Evolutionary conservation across 1,140 invertebrate genomes (phyloP).

Genomic region (Cyrtorhinus lividipennis): DNA sequence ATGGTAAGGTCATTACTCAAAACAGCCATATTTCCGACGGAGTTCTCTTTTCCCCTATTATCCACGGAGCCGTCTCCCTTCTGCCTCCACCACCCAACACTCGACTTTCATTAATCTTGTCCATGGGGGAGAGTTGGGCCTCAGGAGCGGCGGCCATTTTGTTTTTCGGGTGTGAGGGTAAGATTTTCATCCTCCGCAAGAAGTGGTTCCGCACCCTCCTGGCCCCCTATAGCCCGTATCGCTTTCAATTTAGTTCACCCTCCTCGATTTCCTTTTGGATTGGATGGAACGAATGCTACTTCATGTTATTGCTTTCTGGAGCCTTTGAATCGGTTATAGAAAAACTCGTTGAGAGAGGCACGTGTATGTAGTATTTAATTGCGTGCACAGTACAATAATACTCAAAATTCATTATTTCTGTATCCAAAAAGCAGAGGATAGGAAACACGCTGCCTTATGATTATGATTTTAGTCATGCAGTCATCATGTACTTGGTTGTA

Average conservation of each 20-base stretch:
- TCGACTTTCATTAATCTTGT: constrained; percentile 17
- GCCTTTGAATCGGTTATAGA: too few species aligned
- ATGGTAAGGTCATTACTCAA: constrained; percentile 21
- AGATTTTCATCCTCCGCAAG: background rate
- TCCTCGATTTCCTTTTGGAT: background rate
- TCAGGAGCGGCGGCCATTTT: constrained; percentile 21
- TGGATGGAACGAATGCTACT: background rate
- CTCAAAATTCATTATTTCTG: too few species aligned
- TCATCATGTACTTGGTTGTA: too few species aligned
- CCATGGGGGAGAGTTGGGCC: background rate
- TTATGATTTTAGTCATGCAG: too few species aligned
- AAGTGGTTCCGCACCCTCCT: background rate
- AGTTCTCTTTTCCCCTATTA: constrained; percentile 11
- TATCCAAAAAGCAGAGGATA: too few species aligned
- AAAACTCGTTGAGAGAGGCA: too few species aligned
- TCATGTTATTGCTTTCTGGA: background rate
- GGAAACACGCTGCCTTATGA: too few species aligned
- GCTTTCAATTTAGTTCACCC: background rate
- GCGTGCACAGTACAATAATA: too few species aligned
- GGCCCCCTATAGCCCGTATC: too few species aligned
- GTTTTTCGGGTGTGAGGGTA: constrained; percentile 11
- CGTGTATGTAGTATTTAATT: too few species aligned
- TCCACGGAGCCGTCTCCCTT: background rate
- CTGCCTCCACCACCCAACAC: background rate
- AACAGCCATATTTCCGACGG: constrained; percentile 18